Percentiles rank a stretch among this genome's conserved stretches.
phyloP scores from a whole-genome alignment of 2,888 invertebrate genomes.

The Gryllus longicercus region DNA sequence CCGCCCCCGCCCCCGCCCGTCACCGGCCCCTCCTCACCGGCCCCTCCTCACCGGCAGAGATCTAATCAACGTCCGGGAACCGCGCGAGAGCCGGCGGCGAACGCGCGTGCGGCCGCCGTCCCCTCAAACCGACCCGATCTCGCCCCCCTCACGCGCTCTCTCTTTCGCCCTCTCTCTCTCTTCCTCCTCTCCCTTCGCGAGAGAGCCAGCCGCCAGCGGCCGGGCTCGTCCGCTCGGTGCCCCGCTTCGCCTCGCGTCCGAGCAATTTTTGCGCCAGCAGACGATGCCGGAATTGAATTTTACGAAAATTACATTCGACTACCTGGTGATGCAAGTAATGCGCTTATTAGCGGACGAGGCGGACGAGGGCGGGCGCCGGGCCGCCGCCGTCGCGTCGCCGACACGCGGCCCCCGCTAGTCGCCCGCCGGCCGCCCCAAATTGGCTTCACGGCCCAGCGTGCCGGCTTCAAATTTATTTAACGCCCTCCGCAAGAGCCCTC shows the following conservation, averaged over 20 bases:
- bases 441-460: conserved; percentile 17
- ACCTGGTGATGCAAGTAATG: conserved; percentile 17
- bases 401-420: background rate
- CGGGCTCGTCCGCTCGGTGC: background rate
- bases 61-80: background rate
- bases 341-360: background rate
- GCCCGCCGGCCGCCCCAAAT: background rate
- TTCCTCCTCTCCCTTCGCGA: background rate
- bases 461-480: conserved; percentile 17
- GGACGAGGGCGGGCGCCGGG: background rate
- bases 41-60: background rate
- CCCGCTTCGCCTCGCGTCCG: background rate
- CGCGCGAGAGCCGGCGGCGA: background rate
- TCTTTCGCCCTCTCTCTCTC: background rate
- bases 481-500: background rate
- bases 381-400: background rate
- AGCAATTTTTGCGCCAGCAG: conserved; percentile 5
- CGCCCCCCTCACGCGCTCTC: background rate
- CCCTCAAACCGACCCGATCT: background rate
- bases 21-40: background rate
- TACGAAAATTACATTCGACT: conserved; percentile 17
- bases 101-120: background rate
- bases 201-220: background rate
- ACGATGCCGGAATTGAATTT: conserved; percentile 8
- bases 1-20: background rate